Base-by-base conservation (phyloP, 2,797 vertebrate species). In the Channa striata region DNA sequence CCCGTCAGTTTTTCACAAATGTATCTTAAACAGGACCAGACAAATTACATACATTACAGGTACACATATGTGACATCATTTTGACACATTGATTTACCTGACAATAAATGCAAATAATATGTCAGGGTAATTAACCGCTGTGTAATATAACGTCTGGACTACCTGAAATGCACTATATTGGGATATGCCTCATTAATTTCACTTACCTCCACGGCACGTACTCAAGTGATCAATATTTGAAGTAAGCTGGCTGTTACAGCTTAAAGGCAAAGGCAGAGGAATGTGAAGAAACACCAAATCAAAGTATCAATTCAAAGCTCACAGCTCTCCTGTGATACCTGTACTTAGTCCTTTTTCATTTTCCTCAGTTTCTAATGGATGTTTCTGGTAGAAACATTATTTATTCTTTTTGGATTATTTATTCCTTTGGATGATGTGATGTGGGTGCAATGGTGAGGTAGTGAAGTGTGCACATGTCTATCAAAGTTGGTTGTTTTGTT, bases 351-450 rank as follows among this genome's bases (percentile, higher is more conserved):
- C 34, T 42, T 23, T 59, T 59, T 74, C 21, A 53, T 10, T 6
- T 81, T 69, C 30, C 54, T 30, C 25, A 30, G 25, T 30, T 30
- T 30, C 25, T 30, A 59, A 39, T 59, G 11, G 39, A 59, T 63
- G 20, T 50, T 47, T 21, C 23, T 49, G 25, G 30, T 65, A 33
- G 13, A 68, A 52, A 64, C 37, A 72, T 81, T 52, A 62, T 40
- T 64, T 72, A 66, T 80, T 82, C 62, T 37, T 71, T 74, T 76
- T 30, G 25, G 25, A 30, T 30, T 30, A 30, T 30, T 64, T 72
- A 66, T 80, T 83, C 62, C 40, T 71, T 74, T 76, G 58, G 62
- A 82, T 82, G 66, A 80, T 72, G 56, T 65, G 66, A 59, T 69
- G 23, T 39, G 16, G 51, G 37, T 77, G 66, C 72, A 74, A 66